A percentile compares a stretch with the other conserved stretches of the same genome.
phyloP scores from a whole-genome alignment of 37 sponge, comb jelly and placozoan genomes.

The Geodia barretti region DNA sequence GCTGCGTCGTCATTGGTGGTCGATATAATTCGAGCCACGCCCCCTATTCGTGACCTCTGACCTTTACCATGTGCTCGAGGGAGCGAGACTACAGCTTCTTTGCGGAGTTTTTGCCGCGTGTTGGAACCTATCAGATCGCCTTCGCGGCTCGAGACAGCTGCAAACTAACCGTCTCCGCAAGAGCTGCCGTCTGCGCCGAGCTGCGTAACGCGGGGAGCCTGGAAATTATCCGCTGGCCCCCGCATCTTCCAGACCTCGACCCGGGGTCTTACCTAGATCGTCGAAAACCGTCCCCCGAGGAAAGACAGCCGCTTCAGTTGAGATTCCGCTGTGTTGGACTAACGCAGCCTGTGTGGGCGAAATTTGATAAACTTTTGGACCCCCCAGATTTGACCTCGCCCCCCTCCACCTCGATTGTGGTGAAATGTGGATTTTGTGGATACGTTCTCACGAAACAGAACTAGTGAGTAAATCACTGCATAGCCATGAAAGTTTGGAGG shows the following conservation, averaged over 20 bases:
- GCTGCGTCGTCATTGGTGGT: not conserved
- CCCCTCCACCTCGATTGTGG: not conserved
- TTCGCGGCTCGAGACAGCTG: not conserved
- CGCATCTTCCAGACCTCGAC: not conserved
- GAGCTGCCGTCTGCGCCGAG: not conserved
- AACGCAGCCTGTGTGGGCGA: not conserved
- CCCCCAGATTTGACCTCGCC: not conserved
- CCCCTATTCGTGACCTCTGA: not conserved
- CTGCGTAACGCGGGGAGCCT: not conserved
- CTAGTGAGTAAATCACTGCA: constrained; percentile 19
- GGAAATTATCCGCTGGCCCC: not conserved
- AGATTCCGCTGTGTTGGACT: constrained; percentile 1
- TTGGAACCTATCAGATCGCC: constrained; percentile 18
- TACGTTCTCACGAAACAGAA: not conserved
- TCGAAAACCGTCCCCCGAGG: not conserved
- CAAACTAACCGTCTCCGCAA: not conserved
- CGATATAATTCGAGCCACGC: not conserved
- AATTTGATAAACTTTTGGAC: not conserved
- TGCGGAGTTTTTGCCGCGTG: constrained; percentile 29
- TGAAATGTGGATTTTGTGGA: constrained; percentile 31
- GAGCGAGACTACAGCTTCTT: not conserved
- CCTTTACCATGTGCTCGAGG: not conserved
- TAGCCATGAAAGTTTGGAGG: too few relatives aligned
- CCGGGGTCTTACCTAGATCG: not conserved
- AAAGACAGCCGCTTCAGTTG: constrained; percentile 5